Conservation (phyloP, 1,140 invertebrate species). For the Diuraphis noxia region DNA sequence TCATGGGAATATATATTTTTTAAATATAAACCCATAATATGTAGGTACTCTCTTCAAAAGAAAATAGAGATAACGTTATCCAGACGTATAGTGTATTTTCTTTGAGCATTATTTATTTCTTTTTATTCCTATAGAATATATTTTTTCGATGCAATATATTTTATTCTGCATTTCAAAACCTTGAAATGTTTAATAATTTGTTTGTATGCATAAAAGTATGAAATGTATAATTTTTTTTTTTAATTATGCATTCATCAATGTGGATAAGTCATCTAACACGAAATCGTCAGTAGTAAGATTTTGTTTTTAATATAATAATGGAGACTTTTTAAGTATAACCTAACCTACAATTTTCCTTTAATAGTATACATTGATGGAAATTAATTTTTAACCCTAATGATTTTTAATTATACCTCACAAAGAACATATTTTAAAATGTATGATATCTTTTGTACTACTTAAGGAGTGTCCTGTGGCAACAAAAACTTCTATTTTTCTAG, state of each 20-base stretch:
- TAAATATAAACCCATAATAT: background rate
- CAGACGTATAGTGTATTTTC: conserved; percentile 17
- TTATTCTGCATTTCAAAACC: background rate
- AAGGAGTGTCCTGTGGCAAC: too few species aligned
- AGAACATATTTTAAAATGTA: too few species aligned
- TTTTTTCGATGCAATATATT: background rate
- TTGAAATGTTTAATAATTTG: background rate
- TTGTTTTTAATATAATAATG: too few species aligned
- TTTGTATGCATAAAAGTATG: background rate
- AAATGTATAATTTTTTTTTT: background rate
- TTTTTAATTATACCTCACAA: too few species aligned
- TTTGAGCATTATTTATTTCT: background rate
- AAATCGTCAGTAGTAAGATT: background rate
- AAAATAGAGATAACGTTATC: conserved; percentile 8
- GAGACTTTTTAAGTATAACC: too few species aligned
- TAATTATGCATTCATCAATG: background rate
- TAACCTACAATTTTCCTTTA: too few species aligned
- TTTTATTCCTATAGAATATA: background rate
- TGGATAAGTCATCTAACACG: too few species aligned
- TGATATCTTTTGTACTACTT: too few species aligned
- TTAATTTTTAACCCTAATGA: too few species aligned
- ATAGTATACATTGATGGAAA: too few species aligned
- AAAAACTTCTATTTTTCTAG: too few species aligned
- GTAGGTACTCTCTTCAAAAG: conserved; percentile 26
- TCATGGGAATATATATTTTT: conserved; percentile 9